A percentile compares a stretch with the other conserved stretches of the same genome.
Evolutionary conservation across 1,140 invertebrate genomes (phyloP).

Genomic region (Brachionus asplanchnoidis): DNA sequence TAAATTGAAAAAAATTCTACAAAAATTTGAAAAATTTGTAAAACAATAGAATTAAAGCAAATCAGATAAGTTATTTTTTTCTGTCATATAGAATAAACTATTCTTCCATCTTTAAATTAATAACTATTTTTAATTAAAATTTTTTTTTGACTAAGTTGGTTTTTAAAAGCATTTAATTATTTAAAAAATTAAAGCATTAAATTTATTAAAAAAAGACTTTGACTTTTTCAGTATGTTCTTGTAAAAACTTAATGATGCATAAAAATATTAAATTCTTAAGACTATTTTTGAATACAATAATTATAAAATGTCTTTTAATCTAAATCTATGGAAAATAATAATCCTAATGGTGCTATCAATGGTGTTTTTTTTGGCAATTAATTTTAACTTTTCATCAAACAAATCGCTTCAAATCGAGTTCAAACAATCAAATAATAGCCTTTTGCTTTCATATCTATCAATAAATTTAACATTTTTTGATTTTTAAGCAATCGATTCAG

Average conservation of each 20-base stretch:
- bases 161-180: not conserved
- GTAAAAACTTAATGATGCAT: not conserved
- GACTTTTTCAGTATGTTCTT: not conserved
- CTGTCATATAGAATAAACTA: too few relatives aligned
- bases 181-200: too few relatives aligned
- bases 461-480: not conserved
- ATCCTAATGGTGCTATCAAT: not conserved
- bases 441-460: not conserved
- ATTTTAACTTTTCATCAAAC: not conserved
- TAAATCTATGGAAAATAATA: not conserved
- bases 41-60: too few relatives aligned
- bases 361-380: not conserved
- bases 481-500: not conserved
- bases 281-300: not conserved
- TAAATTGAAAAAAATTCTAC: too few relatives aligned
- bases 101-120: too few relatives aligned
- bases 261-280: not conserved
- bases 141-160: not conserved
- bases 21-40: too few relatives aligned
- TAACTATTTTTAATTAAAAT: not conserved
- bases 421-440: not conserved
- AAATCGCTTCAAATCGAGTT: not conserved
- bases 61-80: too few relatives aligned
- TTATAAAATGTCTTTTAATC: not conserved
- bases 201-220: not conserved